Evolutionary conservation across 2,888 invertebrate species (phyloP).

Genomic region (Tetrapedia diversipes): DNA sequence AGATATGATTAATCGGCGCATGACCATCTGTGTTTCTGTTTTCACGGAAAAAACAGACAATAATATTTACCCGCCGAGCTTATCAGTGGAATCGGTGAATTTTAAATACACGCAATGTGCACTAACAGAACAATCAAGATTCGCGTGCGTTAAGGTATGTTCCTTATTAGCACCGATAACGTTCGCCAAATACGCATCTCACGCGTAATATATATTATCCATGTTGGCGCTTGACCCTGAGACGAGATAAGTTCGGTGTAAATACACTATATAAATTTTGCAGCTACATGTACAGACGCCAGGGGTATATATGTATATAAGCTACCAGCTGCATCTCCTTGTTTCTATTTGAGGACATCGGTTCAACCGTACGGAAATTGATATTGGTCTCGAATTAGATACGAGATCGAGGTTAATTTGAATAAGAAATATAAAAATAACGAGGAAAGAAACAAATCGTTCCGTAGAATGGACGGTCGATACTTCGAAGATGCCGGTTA

Average conservation of each 20-base stretch:
- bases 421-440: not conserved
- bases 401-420: not conserved
- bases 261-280: conserved; percentile 32
- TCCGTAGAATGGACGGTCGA: not conserved
- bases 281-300: not conserved
- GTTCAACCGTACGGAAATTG: not conserved
- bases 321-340: not conserved
- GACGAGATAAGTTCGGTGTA: conserved; percentile 31
- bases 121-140: not conserved
- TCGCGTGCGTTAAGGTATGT: not conserved
- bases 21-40: not conserved
- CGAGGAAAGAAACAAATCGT: not conserved
- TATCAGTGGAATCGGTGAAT: not conserved
- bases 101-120: not conserved
- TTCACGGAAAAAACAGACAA: not conserved
- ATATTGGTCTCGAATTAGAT: not conserved
- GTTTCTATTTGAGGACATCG: conserved; percentile 21
- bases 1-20: not conserved
- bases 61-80: not conserved
- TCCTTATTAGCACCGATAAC: conserved; percentile 14
- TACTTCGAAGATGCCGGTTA: not conserved
- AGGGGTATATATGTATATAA: not conserved
- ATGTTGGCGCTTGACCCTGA: conserved; percentile 16
- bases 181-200: conserved; percentile 5
- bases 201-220: conserved; percentile 20